Conservation (phyloP, 1,140 invertebrate species). For the Orchesella cincta region DNA sequence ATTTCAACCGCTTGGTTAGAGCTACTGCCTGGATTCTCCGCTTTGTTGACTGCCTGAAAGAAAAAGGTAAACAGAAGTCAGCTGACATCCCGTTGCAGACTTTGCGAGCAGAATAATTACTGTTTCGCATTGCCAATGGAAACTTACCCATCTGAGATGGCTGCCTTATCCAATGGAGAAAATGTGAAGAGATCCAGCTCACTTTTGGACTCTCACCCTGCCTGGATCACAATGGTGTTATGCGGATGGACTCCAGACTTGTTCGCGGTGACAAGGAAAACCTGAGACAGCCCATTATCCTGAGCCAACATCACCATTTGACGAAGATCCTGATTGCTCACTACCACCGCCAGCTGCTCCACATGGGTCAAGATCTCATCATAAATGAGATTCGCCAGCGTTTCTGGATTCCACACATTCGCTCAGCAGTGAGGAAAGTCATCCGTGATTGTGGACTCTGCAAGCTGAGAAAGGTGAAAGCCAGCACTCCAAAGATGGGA, state of each 20-base stretch:
- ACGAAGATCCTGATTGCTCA: neutral
- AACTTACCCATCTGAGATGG: neutral
- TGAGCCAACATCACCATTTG: neutral
- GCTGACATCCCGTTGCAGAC: neutral
- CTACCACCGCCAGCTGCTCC: neutral
- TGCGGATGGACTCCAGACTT: neutral
- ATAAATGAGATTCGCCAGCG: neutral
- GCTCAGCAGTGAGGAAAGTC: neutral
- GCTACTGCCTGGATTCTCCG: neutral
- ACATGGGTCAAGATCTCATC: neutral
- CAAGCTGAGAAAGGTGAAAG: neutral
- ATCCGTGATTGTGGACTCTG: conserved; percentile 34
- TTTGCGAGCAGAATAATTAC: neutral
- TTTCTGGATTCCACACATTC: neutral
- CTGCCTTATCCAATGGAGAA: neutral
- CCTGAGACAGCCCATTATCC: neutral
- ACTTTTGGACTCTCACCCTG: neutral
- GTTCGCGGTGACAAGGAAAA: neutral
- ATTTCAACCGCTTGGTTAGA: neutral
- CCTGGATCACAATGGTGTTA: neutral
- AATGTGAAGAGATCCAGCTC: neutral
- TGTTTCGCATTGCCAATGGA: neutral
- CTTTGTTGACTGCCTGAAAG: neutral
- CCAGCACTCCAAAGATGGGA: conserved; percentile 32
- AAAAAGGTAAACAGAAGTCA: neutral